These are phyloP conservation scores for Penaeus chinensis DNA, from an alignment of 1,140 invertebrate genomes.

Conservation along the genomic window DNA sequence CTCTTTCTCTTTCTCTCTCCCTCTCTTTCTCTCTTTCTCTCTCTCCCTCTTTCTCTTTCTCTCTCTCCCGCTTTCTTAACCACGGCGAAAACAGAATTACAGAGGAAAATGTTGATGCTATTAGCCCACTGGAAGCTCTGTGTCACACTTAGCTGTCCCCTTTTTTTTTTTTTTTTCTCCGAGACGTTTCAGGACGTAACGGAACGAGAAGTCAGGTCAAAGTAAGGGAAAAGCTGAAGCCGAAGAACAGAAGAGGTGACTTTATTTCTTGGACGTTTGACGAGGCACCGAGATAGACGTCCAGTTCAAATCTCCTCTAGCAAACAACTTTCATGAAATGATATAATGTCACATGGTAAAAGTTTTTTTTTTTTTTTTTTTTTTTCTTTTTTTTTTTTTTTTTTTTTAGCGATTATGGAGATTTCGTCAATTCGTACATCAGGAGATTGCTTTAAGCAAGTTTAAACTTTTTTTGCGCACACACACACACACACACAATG, in stretches of 20 bases:
- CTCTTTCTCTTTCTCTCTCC: neutral
- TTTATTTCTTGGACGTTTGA: no score
- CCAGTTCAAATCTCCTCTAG: no score
- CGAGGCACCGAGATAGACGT: no score
- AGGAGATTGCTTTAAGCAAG: neutral
- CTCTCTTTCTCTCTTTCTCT: neutral
- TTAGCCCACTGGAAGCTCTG: neutral
- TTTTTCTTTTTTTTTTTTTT: neutral
- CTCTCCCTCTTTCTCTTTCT: neutral
- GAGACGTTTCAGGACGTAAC: no score
- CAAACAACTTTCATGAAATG: neutral
- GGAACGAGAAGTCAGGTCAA: no score
- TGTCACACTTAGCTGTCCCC: neutral
- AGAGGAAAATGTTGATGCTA: no score
- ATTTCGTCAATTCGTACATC: constrained; percentile 6
- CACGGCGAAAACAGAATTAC: neutral
- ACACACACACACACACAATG: no score
- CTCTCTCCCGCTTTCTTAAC: neutral
- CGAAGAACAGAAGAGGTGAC: no score
- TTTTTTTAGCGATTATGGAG: neutral
- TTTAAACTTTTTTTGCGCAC: constrained; percentile 1
- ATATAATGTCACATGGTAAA: neutral
- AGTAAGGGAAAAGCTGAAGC: no score
- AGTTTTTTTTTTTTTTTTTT: neutral
- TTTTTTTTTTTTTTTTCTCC: neutral